Conservation (phyloP, 2,888 invertebrate species). For the Napeogenes sylphis region DNA sequence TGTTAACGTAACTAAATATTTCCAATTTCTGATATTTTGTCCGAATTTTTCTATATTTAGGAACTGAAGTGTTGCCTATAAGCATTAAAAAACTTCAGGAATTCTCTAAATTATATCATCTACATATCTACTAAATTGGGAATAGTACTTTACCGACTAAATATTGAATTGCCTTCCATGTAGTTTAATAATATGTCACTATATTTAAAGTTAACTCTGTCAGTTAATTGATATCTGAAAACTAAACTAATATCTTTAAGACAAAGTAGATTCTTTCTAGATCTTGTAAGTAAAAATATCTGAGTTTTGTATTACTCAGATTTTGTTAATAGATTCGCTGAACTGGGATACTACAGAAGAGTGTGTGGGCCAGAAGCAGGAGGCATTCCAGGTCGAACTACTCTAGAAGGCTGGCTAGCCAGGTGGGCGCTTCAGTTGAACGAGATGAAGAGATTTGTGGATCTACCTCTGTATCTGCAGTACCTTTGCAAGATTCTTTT, state of each 20-base stretch:
- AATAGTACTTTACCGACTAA: no score
- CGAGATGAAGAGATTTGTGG: slow-evolving; percentile 70
- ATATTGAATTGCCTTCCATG: no score
- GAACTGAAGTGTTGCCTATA: no score
- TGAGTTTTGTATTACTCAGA: slow-evolving; percentile 6
- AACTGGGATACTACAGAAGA: slow-evolving; percentile 66
- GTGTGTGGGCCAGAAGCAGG: slow-evolving; percentile 69
- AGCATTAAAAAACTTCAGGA: no score
- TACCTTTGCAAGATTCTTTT: slow-evolving; percentile 85
- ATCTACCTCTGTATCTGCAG: slow-evolving; percentile 85
- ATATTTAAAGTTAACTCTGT: no score
- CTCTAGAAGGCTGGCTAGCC: slow-evolving; percentile 83
- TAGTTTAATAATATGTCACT: no score
- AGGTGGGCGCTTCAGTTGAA: slow-evolving; percentile 80
- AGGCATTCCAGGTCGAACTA: slow-evolving; percentile 69
- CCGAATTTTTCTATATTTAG: no score
- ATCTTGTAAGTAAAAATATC: background rate
- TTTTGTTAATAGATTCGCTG: slow-evolving; percentile 52
- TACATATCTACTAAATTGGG: no score
- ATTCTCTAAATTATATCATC: no score
- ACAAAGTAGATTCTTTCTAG: no score
- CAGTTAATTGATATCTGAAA: no score
- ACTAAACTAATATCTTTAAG: no score
- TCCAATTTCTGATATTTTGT: background rate
- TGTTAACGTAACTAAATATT: background rate